Evolutionary conservation across 2,113 vertebrate genomes (phyloP), one percentile per base, ranked within the genome.

Genomic region (Proterorhinus semilunaris): DNA sequence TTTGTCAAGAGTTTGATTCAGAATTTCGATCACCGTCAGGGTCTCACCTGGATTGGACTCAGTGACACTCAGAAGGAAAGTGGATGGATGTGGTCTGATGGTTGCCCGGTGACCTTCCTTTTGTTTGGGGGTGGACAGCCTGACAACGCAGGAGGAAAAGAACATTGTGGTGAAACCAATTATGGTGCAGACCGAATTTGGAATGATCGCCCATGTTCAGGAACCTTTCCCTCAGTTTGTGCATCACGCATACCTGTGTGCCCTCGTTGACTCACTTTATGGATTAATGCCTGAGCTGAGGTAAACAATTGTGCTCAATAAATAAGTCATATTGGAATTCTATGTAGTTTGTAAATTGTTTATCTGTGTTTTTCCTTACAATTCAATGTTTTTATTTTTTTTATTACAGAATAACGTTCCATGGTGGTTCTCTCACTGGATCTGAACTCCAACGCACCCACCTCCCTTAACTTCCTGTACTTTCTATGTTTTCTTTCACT

Each of bases 1-100:
- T 80, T 80, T 42, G 49, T 85, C 45, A 47, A 58, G 16, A 0
- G 0, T 0, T 44, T 86, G 72, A 66, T 80, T 21, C 2, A 5
- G 8, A 75, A 75, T 58, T 81, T 42, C 0, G 69, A 78, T 51
- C 67, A 0, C 1, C 0, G 7, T 6, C 0, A 64, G 1, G 48
- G 17, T 15, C 0, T 0, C 0, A 78, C 50, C 16, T 80, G 71
- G 70, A 74, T 68, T 1, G 47, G 81, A 74, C 74, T 74, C 11
- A 12, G 0, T 66, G 65, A 66, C 50, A 7, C 1, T 3, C 54
- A 61, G 5, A 63, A 65, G 12, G 53, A 51, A 58, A 46, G 52
- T 2, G 2, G 2, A 5, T 65, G 61, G 61, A 49, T 71, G 69
- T 71, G 69, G 69, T 71, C 69, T 47, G 62, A 72, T 44, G 70